These are phyloP conservation scores for Holothuria leucospilota DNA, from an alignment of 53 echinoderm and acorn worm genomes.

Conservation along the genomic window DNA sequence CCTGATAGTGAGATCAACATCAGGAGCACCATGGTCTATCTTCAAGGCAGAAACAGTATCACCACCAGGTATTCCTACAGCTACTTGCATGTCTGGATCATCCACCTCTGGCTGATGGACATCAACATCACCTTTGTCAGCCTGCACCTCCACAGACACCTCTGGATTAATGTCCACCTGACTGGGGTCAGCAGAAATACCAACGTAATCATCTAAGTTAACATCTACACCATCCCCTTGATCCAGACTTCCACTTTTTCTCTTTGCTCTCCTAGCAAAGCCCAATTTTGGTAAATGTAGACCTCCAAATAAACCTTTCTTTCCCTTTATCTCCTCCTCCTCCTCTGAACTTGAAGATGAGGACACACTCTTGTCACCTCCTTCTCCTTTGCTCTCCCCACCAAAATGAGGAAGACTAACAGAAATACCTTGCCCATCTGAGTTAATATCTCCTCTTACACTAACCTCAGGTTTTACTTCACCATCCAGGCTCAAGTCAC, in stretches of 20 bases:
- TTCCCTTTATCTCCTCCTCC: neutral
- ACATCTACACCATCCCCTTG: too few relatives aligned
- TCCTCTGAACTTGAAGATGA: neutral
- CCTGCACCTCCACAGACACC: too few relatives aligned
- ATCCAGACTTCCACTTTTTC: neutral
- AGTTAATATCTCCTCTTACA: neutral
- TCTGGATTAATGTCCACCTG: too few relatives aligned
- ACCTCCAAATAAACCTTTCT: slow-evolving; percentile 4
- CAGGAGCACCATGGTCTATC: slow-evolving; percentile 23
- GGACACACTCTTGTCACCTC: neutral
- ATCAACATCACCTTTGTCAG: too few relatives aligned
- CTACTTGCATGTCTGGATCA: too few relatives aligned
- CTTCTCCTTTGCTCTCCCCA: neutral
- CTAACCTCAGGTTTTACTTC: neutral
- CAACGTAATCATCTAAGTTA: too few relatives aligned
- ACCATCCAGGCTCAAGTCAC: slow-evolving; percentile 39
- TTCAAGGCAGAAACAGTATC: neutral
- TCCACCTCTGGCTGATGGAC: too few relatives aligned
- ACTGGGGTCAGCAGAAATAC: too few relatives aligned
- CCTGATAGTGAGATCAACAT: slow-evolving; percentile 36
- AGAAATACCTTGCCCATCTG: neutral
- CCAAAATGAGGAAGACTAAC: neutral
- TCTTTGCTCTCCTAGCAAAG: neutral
- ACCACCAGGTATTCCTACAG: too few relatives aligned
- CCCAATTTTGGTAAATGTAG: neutral